These are phyloP conservation scores for Tipula unca DNA, from an alignment of 2,888 invertebrate genomes.

Conservation along the genomic window DNA sequence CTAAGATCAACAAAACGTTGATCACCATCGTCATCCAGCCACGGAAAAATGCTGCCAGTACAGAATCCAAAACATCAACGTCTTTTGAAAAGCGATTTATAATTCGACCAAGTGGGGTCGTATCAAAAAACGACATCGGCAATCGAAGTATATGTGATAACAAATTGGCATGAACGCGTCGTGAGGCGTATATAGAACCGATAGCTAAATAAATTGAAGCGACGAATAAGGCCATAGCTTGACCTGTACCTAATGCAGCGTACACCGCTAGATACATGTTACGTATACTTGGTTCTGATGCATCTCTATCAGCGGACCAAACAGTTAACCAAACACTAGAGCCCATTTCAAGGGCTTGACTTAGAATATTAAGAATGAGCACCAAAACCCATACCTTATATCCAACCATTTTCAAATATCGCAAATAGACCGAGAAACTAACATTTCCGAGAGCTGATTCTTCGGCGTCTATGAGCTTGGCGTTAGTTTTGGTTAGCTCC, in stretches of 20 bases:
- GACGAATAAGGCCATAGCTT: constrained; percentile 35
- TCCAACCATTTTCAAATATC: constrained; percentile 23
- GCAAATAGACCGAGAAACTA: constrained; percentile 20
- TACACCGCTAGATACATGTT: constrained; percentile 39
- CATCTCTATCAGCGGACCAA: constrained; percentile 31
- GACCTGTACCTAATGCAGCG: constrained; percentile 36
- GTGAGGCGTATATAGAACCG: constrained; percentile 47
- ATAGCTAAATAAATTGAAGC: constrained; percentile 44
- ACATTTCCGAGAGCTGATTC: constrained; percentile 40
- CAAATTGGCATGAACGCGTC: constrained; percentile 45
- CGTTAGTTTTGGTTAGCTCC: constrained; percentile 25
- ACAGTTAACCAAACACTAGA: constrained; percentile 22
- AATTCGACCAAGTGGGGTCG: constrained; percentile 51
- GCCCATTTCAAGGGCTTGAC: constrained; percentile 17
- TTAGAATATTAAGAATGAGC: neutral
- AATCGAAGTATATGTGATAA: constrained; percentile 46
- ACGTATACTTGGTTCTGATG: constrained; percentile 23
- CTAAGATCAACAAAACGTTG: constrained; percentile 27
- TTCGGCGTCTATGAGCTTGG: constrained; percentile 44
- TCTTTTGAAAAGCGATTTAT: constrained; percentile 54
- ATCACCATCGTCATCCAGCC: neutral
- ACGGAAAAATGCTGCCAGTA: constrained; percentile 37
- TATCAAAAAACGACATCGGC: constrained; percentile 55
- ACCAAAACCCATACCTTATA: neutral
- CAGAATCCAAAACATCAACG: constrained; percentile 48